phyloP scores from a whole-genome alignment of 2,888 invertebrate species.

The Papilio elwesi region DNA sequence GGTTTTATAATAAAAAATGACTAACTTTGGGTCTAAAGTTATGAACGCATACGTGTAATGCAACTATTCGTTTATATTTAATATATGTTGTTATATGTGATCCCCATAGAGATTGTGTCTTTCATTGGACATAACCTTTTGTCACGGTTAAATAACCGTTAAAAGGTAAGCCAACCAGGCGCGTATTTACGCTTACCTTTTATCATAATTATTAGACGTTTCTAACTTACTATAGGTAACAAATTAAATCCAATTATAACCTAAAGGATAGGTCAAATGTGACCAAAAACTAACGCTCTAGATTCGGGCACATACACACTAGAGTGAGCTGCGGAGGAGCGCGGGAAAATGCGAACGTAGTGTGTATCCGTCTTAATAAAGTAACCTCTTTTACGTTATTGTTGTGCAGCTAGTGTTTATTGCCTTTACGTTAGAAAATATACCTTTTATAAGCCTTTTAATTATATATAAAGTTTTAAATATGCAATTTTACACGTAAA shows the following conservation, averaged over 20 bases:
- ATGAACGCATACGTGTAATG: neutral
- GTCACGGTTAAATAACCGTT: slow-evolving; percentile 10
- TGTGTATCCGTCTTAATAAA: neutral
- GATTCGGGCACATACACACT: neutral
- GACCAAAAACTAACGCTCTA: neutral
- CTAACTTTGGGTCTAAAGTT: neutral
- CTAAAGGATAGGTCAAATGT: neutral
- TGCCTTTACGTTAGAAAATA: neutral
- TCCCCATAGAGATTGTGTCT: neutral
- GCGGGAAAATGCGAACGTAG: neutral
- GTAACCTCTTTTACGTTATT: neutral
- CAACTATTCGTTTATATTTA: neutral
- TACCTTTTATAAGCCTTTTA: neutral
- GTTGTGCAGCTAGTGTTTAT: no score
- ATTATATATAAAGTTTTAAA: neutral
- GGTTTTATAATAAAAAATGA: neutral
- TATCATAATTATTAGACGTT: neutral
- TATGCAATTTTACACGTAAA: neutral
- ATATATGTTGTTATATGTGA: neutral
- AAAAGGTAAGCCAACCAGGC: no score
- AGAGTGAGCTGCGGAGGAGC: neutral
- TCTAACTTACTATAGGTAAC: neutral
- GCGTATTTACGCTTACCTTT: neutral
- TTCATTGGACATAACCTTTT: slow-evolving; percentile 22
- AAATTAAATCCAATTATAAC: slow-evolving; percentile 1